Conservation (phyloP, 2,113 vertebrate genomes). For the Corvus hawaiiensis region DNA sequence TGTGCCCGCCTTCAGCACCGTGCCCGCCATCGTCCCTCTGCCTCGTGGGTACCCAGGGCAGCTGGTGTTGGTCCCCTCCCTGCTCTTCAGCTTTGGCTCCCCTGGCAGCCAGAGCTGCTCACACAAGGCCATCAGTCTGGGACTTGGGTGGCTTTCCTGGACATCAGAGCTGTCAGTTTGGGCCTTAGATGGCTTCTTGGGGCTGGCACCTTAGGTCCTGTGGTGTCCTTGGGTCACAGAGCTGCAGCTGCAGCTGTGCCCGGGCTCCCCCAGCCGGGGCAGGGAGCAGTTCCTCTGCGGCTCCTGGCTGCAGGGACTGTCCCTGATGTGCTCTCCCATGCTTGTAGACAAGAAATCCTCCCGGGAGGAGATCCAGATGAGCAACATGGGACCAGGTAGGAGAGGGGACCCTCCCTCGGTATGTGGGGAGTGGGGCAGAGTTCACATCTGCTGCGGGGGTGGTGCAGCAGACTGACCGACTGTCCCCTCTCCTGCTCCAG, state of each 20-base stretch:
- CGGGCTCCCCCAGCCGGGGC: background rate
- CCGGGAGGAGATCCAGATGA: constrained; percentile 93
- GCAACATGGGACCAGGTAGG: constrained; percentile 90
- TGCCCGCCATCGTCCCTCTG: background rate
- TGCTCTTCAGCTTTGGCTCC: background rate
- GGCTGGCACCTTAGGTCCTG: background rate
- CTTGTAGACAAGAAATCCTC: constrained; percentile 81
- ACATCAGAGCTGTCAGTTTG: background rate
- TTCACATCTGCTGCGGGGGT: accelerated
- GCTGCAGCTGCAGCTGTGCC: background rate
- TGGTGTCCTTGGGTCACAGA: background rate
- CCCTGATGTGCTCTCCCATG: constrained; percentile 45
- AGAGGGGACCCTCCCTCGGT: background rate
- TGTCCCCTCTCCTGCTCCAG: background rate
- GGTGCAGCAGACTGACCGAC: background rate
- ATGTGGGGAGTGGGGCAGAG: background rate
- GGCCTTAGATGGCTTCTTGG: background rate
- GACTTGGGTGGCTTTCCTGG: background rate
- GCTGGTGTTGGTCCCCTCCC: background rate
- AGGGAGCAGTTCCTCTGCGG: background rate
- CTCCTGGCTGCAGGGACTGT: background rate
- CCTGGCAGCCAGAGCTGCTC: background rate
- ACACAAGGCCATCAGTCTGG: accelerated
- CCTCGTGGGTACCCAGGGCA: background rate
- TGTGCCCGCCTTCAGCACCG: background rate